Evolutionary conservation across 2,113 vertebrate genomes (phyloP).

Genomic region (Craseonycteris thonglongyai): DNA sequence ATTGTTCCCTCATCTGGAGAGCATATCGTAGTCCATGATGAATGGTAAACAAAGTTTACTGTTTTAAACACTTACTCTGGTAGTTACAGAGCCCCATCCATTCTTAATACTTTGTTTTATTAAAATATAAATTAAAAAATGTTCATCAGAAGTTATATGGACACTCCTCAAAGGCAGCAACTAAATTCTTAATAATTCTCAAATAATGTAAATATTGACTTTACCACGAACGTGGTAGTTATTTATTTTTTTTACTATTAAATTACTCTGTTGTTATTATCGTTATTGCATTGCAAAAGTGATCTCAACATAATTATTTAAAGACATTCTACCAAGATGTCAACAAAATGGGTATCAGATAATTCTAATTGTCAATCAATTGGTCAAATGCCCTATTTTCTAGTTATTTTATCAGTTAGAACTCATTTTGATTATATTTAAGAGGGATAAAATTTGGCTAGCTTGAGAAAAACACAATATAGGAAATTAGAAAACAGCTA

Average conservation of each 20-base stretch:
- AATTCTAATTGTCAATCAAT: neutral
- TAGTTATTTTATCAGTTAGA: too few species aligned
- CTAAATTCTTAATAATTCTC: conserved; percentile 68
- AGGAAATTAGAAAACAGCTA: neutral
- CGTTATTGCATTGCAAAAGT: neutral
- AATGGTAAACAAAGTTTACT: conserved; percentile 67
- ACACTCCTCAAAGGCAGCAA: conserved; percentile 61
- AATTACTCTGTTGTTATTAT: neutral
- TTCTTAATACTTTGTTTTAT: conserved; percentile 78
- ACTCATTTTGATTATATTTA: too few species aligned
- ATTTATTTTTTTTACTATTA: neutral
- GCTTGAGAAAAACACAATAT: neutral
- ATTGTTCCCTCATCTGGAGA: neutral
- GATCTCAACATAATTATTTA: neutral
- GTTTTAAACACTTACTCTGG: conserved; percentile 53
- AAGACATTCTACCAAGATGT: neutral
- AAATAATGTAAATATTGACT: conserved; percentile 60
- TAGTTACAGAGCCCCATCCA: conserved; percentile 72
- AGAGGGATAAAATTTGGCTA: neutral
- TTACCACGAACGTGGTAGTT: neutral
- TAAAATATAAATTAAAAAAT: conserved; percentile 73
- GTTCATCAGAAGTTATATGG: conserved; percentile 56
- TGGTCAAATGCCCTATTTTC: neutral
- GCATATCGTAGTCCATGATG: neutral
- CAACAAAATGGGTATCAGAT: neutral